Base-by-base conservation (phyloP, 2,797 vertebrate genomes). In the Peromyscus nudipes region DNA sequence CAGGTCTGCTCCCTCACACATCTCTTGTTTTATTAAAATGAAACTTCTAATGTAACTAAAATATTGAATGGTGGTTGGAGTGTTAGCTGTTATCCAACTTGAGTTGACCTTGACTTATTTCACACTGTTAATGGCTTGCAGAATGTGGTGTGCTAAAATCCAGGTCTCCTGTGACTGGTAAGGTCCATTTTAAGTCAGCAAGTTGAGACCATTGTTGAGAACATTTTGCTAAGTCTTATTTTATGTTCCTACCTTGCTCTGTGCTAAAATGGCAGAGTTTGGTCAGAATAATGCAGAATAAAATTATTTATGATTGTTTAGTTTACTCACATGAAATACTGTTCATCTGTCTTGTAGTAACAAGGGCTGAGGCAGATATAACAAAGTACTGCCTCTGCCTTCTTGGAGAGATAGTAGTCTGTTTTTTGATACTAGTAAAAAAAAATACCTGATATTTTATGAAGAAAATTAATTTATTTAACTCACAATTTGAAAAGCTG, bases 31-130 rank as follows among this genome's bases (percentile, higher is more conserved):
- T 64, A 79, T 57, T 77, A 25, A 84, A 81, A 85, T 57, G 29
- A 46, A 77, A 27, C 25, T 94, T 89, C 73, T 37, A 27, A 49
- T 89, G 21, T 57, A 82, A 77, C 57, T 80, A 77, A 82, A 84
- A 91, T 49, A 65, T 57, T 86, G 67, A 89, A 75, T 67, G 9
- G 55, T 57, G 27, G 27, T 73, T 87, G 25, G 25, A 79, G 75
- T 90, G 76, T 65, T 69, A 80, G 43, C 12, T 83, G 71, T 90
- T 87, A 55, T 67, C 82, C 34, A 95, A 75, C 43, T 57, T 94
- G 49, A 91, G 17, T 67, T 40, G 34, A 84, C 21, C 60, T 10
- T 65, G 23, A 43, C 76, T 85, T 6, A 79, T 77, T 86, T 77
- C 83, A 34, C 31, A 34, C 11, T 55, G 40, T 81, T 69, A 71